phyloP scores from a whole-genome alignment of 1,140 invertebrate genomes.

The Drosophila sproati region DNA sequence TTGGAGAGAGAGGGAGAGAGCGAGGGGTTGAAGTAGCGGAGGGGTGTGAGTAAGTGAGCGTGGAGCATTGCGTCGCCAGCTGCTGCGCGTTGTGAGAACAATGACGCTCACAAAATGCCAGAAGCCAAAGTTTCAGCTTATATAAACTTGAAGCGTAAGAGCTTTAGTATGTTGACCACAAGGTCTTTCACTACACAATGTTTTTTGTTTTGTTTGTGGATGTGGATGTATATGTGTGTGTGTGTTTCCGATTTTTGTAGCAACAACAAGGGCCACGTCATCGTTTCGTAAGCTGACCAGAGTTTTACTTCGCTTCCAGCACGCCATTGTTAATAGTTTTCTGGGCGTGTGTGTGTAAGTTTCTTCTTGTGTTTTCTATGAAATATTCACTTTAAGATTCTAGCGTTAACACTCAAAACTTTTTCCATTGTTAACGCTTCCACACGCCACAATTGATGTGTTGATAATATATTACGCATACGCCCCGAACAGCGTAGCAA shows the following conservation, averaged over 20 bases:
- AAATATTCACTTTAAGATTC: conserved; percentile 19
- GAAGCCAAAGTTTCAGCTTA: conserved; percentile 21
- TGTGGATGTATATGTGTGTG: not conserved
- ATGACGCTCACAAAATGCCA: conserved; percentile 44
- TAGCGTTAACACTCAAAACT: conserved; percentile 43
- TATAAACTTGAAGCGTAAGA: conserved; percentile 24
- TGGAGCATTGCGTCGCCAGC: conserved; percentile 1
- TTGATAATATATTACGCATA: conserved; percentile 61
- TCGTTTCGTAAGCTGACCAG: conserved; percentile 37
- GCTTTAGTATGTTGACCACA: conserved; percentile 50
- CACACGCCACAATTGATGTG: conserved; percentile 44
- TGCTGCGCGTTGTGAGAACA: conserved; percentile 11
- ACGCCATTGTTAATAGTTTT: conserved; percentile 31
- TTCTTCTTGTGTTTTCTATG: conserved; percentile 20
- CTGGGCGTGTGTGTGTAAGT: conserved; percentile 1
- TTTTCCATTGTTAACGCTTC: conserved; percentile 43
- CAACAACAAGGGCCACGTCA: conserved; percentile 48
- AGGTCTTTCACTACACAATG: conserved; percentile 21
- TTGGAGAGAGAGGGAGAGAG: not conserved
- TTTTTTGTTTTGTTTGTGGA: not conserved
- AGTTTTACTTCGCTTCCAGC: conserved; percentile 29
- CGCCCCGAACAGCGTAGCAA: conserved; percentile 6
- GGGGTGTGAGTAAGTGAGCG: too few relatives aligned
- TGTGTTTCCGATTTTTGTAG: conserved; percentile 5
- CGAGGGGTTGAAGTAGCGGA: too few relatives aligned